phyloP scores from a whole-genome alignment of 2,113 vertebrate genomes.

The Columba janthina region DNA sequence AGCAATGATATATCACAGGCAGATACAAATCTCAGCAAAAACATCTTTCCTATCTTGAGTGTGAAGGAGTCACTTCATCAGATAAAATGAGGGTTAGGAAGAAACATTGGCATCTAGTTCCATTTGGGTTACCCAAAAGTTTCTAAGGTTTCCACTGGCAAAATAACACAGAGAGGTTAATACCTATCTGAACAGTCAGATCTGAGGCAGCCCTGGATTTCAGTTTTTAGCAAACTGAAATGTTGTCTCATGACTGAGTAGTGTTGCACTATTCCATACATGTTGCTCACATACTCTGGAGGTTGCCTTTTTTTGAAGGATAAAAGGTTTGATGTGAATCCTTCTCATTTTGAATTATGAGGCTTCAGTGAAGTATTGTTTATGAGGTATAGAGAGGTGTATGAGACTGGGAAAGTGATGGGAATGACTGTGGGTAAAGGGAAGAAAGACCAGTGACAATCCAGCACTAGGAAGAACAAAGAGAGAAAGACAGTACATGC shows the following conservation, averaged over 20 bases:
- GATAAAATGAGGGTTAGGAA: not conserved
- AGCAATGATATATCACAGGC: not conserved
- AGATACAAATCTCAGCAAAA: not conserved
- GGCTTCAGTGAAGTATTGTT: not conserved
- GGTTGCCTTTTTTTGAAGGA: not conserved
- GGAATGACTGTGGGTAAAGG: not conserved
- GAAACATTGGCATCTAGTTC: not conserved
- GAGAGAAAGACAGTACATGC: not conserved
- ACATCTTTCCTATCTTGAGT: not conserved
- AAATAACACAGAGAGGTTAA: not conserved
- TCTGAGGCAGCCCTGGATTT: not conserved
- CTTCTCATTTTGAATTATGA: not conserved
- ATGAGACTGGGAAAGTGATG: not conserved
- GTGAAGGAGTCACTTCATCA: not conserved
- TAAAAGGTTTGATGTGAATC: not conserved
- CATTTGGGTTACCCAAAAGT: not conserved
- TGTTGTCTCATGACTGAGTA: not conserved
- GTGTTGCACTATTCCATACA: not conserved
- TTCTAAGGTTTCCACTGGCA: not conserved
- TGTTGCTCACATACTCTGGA: not conserved
- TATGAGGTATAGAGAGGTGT: not conserved
- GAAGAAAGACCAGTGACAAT: not conserved
- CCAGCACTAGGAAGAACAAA: not conserved
- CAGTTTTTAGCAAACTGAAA: not conserved
- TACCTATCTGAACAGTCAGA: not conserved